Evolutionary conservation across 1,140 invertebrate species (phyloP), one percentile per base, ranked within the genome.

Genomic region (Hyles euphorbiae): DNA sequence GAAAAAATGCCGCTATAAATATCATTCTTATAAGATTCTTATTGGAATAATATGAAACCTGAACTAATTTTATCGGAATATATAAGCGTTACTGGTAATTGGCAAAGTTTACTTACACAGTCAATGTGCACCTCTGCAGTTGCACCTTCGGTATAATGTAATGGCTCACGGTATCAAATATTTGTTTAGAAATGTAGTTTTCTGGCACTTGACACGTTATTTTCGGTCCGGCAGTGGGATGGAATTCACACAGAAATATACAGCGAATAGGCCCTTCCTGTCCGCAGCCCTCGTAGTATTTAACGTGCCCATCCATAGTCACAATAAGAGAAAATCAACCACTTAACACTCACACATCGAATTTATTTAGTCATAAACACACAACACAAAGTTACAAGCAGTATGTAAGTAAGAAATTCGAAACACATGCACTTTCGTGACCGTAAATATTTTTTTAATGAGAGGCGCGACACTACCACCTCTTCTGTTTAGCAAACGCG

Each of bases 131-230:
- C 61, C 94, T 90, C 79, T 96, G 94, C n/a, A 98, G 90, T 80
- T 98, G 95, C 46, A 94, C 93, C 91, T 98, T 98, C 1, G 97
- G 96, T 74, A 98, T 98, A 53, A 98, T 96, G 80, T 97, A 98
- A 69, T 96, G 95, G 83, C 94, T 96, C 40, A 98, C 93, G 65
- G 95, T 94, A 88, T 98, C 96, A 90, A 98, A 98, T 55, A 94
- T 92, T 74, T 97, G 96, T 89, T 97, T 97, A 0, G 94, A 94
- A 67, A 98, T 94, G 83, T 93, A 95, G 81, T 97, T 94, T 74
- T 95, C 92, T 46, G 94, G 95, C 58, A 95, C 95, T 91, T 96
- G 95, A 88, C 93, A 95, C 36, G 93, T 94, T 65, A 96, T 96
- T 86, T 94, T 95, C 3, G 95, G 95, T 3, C 95, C 95, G 49